Evolutionary conservation across 2,797 vertebrate species (phyloP), one percentile per base, ranked within the genome.

Genomic region (Sebastes vulpes): DNA sequence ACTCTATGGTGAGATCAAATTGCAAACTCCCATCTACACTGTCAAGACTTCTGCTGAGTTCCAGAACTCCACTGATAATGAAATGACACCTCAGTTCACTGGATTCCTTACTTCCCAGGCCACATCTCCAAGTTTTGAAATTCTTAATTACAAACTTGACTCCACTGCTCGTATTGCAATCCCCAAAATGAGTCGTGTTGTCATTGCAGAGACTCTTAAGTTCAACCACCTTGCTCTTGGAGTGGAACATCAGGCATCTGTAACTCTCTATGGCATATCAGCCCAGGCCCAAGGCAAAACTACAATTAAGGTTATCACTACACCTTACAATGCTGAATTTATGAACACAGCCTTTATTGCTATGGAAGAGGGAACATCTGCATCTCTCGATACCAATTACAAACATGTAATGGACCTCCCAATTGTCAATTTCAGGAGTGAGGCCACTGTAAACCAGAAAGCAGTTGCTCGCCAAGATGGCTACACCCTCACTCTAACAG

Each of bases 21-120:
- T 99, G n/a, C 89, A 85, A 0, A 96, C 96, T 90, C 98, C 98
- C 18, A 91, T 98, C 90, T 97, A 98, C 83, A 93, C 69, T 0
- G 50, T 98, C 25, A 96, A 94, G 65, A 96, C 95, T 14, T 90
- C 91, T 82, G 97, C 92, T 84, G 95, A 96, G 71, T 54, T 99
- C 79, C 89, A 92, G 59, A 99, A 99, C 79, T 80, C 94, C 57
- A 98, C 97, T 29, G 82, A 91, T 71, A 96, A 72, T 61, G 75
- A 73, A 70, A 91, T 88, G 58, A 95, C 81, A 50, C 97, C 96
- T 71, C 94, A 97, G 83, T 94, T 99, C 42, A 90, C 93, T 50
- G 97, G 95, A 74, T 95, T 95, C 16, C 9, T 98, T 23, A 92
- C 85, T 16, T 97, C 97, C 50, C 87, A 95, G 74, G 95, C 95